Base-by-base conservation (phyloP, 1,140 invertebrate species). In the Caenorhabditis remanei region DNA sequence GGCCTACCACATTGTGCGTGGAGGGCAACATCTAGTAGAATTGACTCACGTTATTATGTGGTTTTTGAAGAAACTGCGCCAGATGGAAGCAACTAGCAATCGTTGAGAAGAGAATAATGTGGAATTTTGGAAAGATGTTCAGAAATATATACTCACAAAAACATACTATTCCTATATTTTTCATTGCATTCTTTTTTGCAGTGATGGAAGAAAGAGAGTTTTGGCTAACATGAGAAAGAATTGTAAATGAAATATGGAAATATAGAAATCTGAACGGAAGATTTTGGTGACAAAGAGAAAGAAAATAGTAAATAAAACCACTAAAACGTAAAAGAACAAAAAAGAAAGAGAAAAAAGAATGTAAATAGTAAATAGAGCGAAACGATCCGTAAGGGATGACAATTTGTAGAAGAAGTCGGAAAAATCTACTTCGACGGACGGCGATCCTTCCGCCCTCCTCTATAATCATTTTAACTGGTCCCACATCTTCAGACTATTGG, bases 401-500 rank as follows among this genome's bases (percentile, higher is more conserved):
- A 79, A 40, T 65, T 65, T 32, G 63, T 40, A 71, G 40, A 46
- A 46, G 43, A 19, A 71, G 16, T 11, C 65, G 21, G n/a, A 71
- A 50, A 79, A 50, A 11, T 48, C 19, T 50, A 50, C 71, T 41
- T 1, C 5, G 71, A 50, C 41, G n/a, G 46, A n/a, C 14, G 24
- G 11, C 61, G 21, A 24, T 50, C 9, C 41, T 46, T 11, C 19
- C 41, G 13, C 2, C 41, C 24, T 16, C 16, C 71, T 21, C 71
- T 79, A 79, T 79, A 79, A 79, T 79, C 71, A 79, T 79, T 79
- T 79, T 79, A 79, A 79, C 71, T 79, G 71, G 71, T 50, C 46
- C 46, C 71, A 50, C 71, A 79, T 79, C 71, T 50, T 79, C 43
- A 53, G 43, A 50, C 46, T 46, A 71, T 71, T 46, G 71, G 71